A percentile compares a stretch with the other conserved stretches of the same genome.
Conservation (phyloP, 2,888 invertebrate species). For the Morinoia aosen region DNA sequence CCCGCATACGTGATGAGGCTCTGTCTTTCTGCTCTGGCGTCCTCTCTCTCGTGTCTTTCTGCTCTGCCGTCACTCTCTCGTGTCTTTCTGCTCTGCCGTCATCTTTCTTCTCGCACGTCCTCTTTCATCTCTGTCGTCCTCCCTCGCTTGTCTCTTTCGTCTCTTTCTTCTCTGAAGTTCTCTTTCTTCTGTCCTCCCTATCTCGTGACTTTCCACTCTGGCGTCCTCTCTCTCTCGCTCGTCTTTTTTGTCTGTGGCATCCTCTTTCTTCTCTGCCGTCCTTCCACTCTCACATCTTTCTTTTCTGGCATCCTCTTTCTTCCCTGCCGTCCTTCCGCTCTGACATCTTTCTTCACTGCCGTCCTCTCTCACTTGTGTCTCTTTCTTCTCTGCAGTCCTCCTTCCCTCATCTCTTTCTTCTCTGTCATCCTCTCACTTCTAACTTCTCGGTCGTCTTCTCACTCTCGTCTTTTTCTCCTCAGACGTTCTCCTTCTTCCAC, state of each 20-base stretch:
- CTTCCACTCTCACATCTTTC: neutral
- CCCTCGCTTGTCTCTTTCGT: neutral
- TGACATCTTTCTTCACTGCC: too few species aligned
- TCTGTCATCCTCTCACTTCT: neutral
- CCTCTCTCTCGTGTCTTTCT: neutral
- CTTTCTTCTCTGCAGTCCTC: neutral
- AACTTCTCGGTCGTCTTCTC: neutral
- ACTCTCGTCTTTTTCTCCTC: neutral
- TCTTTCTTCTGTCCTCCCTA: neutral
- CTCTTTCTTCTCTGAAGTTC: neutral
- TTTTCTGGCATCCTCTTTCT: neutral
- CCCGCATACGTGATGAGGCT: neutral
- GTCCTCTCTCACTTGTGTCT: neutral
- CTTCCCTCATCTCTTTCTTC: neutral
- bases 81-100: neutral
- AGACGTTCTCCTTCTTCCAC: neutral
- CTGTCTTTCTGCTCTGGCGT: neutral
- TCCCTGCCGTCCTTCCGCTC: too few species aligned
- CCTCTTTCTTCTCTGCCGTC: neutral
- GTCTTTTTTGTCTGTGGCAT: too few species aligned
- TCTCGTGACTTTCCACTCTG: neutral
- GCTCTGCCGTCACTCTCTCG: neutral
- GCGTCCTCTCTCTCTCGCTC: neutral
- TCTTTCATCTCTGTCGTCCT: neutral
- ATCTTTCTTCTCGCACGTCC: neutral